Evolutionary conservation across 2,888 invertebrate genomes (phyloP).

Genomic region (Cantharis flavilabris): DNA sequence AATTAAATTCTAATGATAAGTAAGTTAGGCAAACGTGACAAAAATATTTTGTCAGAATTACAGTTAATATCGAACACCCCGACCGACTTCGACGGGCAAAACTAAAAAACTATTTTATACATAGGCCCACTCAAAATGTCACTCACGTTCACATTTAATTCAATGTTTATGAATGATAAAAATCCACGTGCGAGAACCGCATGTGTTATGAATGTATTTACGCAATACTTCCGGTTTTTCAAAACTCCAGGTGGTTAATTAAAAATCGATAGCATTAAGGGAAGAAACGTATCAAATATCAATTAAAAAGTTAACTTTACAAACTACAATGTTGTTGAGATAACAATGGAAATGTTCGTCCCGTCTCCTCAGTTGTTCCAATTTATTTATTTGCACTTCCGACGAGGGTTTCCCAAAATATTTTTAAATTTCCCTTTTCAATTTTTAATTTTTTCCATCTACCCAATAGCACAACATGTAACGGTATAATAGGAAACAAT

Average conservation of each 20-base stretch:
- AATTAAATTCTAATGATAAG: neutral
- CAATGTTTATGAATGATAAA: slow-evolving; percentile 17
- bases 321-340: neutral
- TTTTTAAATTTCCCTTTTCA: neutral
- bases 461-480: neutral
- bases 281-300: neutral
- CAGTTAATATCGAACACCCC: neutral
- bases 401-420: neutral
- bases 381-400: neutral
- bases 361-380: neutral
- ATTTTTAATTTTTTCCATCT: neutral
- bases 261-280: slow-evolving; percentile 8
- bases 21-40: neutral
- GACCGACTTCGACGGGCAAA: neutral
- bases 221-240: slow-evolving; percentile 20
- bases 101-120: neutral
- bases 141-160: slow-evolving; percentile 4
- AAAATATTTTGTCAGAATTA: neutral
- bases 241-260: slow-evolving; percentile 23
- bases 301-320: neutral
- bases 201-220: slow-evolving; percentile 8
- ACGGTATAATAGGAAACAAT: neutral
- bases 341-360: neutral
- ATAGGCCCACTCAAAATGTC: neutral
- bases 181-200: slow-evolving; percentile 15